Conservation (phyloP, 2,888 invertebrate species). For the Oscheius sp. region DNA sequence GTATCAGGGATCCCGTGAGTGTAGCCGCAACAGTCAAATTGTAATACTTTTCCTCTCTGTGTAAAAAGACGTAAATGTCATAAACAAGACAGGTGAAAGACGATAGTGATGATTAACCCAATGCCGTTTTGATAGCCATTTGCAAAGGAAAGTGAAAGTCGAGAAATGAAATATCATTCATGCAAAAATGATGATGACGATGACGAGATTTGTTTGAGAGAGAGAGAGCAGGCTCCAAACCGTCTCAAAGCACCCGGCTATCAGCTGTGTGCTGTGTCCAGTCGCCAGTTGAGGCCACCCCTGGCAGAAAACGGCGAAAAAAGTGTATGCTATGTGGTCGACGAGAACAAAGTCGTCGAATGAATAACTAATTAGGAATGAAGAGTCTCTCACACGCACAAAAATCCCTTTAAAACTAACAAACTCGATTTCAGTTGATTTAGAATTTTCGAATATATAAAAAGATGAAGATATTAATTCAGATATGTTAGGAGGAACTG, state of each 20-base stretch:
- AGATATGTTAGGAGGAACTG: too few species aligned
- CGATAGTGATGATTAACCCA: background rate
- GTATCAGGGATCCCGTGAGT: too few species aligned
- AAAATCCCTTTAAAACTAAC: background rate
- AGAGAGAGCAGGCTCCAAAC: slow-evolving; percentile 19
- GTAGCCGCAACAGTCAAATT: too few species aligned
- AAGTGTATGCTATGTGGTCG: too few species aligned
- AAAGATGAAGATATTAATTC: too few species aligned
- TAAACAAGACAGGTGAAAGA: too few species aligned
- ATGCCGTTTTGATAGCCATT: background rate
- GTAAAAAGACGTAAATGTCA: too few species aligned
- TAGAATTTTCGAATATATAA: background rate
- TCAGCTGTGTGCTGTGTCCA: slow-evolving; percentile 6
- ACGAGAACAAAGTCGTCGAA: slow-evolving; percentile 1
- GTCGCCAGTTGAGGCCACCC: slow-evolving; percentile 3
- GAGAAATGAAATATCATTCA: background rate
- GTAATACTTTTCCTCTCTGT: too few species aligned
- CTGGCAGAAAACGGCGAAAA: background rate
- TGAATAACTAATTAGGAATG: background rate
- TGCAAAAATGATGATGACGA: slow-evolving; percentile 14
- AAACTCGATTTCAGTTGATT: background rate
- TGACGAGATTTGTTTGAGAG: slow-evolving; percentile 11
- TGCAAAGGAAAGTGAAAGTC: slow-evolving; percentile 11
- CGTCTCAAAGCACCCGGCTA: slow-evolving; percentile 18
- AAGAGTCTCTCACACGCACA: slow-evolving; percentile 4